These are phyloP conservation scores for Thereuonema tuberculata DNA, from an alignment of 1,140 invertebrate species.

Conservation along the genomic window DNA sequence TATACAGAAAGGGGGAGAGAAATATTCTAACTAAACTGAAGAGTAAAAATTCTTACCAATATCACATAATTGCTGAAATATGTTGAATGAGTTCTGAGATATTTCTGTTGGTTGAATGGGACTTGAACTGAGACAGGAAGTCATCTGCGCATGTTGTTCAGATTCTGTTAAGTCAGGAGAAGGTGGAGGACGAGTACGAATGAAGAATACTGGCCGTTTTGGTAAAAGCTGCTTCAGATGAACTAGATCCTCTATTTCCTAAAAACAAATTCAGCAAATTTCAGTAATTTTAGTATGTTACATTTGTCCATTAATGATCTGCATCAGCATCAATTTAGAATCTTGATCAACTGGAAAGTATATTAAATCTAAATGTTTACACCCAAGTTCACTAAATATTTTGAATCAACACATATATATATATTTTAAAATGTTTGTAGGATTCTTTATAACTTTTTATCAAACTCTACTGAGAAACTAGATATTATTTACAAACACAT, in stretches of 20 bases:
- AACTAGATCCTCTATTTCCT: neutral
- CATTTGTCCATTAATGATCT: too few species aligned
- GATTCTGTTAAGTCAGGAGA: neutral
- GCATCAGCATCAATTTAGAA: too few species aligned
- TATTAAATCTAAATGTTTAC: too few species aligned
- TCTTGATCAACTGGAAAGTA: too few species aligned
- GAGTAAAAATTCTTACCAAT: neutral
- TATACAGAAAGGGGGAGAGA: too few species aligned
- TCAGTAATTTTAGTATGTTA: too few species aligned
- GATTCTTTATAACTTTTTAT: too few species aligned
- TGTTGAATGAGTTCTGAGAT: neutral
- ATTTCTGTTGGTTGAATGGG: neutral
- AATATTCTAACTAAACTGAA: neutral
- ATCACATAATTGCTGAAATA: neutral
- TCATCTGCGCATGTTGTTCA: neutral
- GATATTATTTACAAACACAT: too few species aligned
- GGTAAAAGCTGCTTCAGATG: neutral
- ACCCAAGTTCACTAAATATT: too few species aligned
- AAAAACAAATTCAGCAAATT: neutral
- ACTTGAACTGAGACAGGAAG: neutral
- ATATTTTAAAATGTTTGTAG: too few species aligned
- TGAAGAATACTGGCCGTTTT: neutral
- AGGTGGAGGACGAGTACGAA: neutral
- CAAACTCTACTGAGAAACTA: too few species aligned
- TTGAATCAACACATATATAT: too few species aligned